Evolutionary conservation across 2,797 vertebrate species (phyloP).

Genomic region (Cossypha caffra): DNA sequence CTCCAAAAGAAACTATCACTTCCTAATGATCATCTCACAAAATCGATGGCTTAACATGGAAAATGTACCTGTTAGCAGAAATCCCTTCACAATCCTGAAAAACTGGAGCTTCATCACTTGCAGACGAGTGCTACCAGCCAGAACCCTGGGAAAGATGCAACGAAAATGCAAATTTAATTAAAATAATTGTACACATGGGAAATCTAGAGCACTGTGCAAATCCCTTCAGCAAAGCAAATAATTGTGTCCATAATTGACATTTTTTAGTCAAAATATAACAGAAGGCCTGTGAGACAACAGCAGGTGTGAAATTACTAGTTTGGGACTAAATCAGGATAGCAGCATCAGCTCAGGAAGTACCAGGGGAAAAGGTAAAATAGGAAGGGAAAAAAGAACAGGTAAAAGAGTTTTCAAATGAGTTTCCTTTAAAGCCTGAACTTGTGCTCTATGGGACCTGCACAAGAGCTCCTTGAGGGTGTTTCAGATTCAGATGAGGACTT

Average conservation of each 20-base stretch:
- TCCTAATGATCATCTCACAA: neutral
- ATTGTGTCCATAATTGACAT: neutral
- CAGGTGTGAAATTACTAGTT: neutral
- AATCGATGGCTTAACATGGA: neutral
- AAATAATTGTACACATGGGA: neutral
- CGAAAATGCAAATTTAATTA: constrained; percentile 17
- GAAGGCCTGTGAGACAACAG: neutral
- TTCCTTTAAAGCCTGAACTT: neutral
- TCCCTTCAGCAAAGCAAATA: neutral
- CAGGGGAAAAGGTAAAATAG: neutral
- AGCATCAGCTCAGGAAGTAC: neutral
- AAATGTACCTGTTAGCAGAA: neutral
- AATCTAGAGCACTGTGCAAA: neutral
- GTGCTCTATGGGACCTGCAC: neutral
- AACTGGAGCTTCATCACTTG: neutral
- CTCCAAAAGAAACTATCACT: neutral
- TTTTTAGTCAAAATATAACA: neutral
- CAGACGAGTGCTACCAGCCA: neutral
- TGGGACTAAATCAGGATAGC: neutral
- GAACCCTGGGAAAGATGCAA: neutral
- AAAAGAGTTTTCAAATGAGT: neutral
- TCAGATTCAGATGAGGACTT: neutral
- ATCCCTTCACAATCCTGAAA: neutral
- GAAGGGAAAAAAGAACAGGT: neutral
- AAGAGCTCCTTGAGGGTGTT: neutral